Evolutionary conservation across 2,888 invertebrate genomes (phyloP), one percentile per base, ranked within the genome.

Genomic region (Pachydiplax longipennis): DNA sequence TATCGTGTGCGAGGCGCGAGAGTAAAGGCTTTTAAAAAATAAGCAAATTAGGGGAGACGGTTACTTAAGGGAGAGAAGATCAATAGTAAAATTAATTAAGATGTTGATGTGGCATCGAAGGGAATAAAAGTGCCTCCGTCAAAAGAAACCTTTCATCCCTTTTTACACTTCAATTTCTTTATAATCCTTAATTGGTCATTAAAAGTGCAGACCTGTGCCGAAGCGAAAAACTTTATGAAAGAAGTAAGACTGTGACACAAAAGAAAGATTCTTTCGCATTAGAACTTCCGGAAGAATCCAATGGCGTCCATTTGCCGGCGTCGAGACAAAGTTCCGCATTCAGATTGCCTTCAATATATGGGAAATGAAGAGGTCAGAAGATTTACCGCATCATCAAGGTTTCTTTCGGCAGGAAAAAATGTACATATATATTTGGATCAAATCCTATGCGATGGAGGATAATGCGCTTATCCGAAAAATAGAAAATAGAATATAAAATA

Each of bases 161-260:
- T 53, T 53, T 53, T 53, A 58, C 87, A 87, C 87, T 87, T 87
- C 58, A 87, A 87, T 87, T 87, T 87, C 87, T 87, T 87, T 87
- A 87, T 87, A 87, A 87, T 87, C 87, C 61, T 61, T 87, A 87
- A 87, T 87, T 87, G 87, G 87, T 87, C 87, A 87, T 87, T 87
- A 61, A 87, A 87, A 87, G 87, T 87, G 87, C 61, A 87, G 87
- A 87, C 53, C 83, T 58, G 22, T 83, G 48, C 53, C 18, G 83
- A 8, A 83, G 58, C 35, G 31, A 83, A 58, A 35, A 35, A 22
- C 35, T 61, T 15, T 48, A 61, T 37, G 61, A 87, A 65, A 12
- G 44, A 83, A 31, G 35, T 83, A 58, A 58, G 83, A 35, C 53
- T 83, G 58, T 35, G 53, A 35, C 58, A 53, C 58, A 61, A 58